Percentiles rank a stretch among this genome's conserved stretches.
phyloP scores from a whole-genome alignment of 1,140 invertebrate genomes.

The Cyphomyrmex costatus region DNA sequence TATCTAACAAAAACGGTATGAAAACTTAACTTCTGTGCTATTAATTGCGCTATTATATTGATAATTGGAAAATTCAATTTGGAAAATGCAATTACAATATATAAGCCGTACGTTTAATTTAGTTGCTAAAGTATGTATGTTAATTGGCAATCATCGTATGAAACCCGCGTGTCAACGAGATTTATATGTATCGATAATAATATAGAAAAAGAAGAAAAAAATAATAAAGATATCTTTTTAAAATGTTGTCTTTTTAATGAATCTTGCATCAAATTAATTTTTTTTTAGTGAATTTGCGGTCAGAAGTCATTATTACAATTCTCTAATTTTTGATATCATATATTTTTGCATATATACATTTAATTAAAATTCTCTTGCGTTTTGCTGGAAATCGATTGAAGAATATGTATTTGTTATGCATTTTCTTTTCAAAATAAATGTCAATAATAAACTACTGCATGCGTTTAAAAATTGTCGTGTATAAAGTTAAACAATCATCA shows the following conservation, averaged over 20 bases:
- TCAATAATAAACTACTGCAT: not conserved
- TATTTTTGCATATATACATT: not conserved
- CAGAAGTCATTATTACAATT: not conserved
- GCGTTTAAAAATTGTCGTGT: not conserved
- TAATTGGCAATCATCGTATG: constrained; percentile 19
- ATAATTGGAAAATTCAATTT: constrained; percentile 43
- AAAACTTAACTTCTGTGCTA: constrained; percentile 21
- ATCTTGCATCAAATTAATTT: not conserved
- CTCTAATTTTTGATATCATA: not conserved
- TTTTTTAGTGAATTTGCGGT: not conserved
- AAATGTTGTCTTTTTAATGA: not conserved
- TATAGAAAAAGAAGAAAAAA: not conserved
- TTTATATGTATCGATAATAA: constrained; percentile 15
- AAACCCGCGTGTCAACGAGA: not conserved
- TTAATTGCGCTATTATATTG: constrained; percentile 28
- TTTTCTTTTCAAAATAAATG: not conserved
- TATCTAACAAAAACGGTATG: not conserved
- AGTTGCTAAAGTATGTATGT: constrained; percentile 16
- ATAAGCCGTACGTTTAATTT: not conserved
- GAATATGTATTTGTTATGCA: not conserved
- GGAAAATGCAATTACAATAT: constrained; percentile 30
- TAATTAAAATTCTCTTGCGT: constrained; percentile 1
- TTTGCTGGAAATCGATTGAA: not conserved
- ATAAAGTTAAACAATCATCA: not conserved
- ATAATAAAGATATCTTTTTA: not conserved